Evolutionary conservation across 2,113 vertebrate genomes (phyloP), one percentile per base, ranked within the genome.

Genomic region (Mixornis gularis): DNA sequence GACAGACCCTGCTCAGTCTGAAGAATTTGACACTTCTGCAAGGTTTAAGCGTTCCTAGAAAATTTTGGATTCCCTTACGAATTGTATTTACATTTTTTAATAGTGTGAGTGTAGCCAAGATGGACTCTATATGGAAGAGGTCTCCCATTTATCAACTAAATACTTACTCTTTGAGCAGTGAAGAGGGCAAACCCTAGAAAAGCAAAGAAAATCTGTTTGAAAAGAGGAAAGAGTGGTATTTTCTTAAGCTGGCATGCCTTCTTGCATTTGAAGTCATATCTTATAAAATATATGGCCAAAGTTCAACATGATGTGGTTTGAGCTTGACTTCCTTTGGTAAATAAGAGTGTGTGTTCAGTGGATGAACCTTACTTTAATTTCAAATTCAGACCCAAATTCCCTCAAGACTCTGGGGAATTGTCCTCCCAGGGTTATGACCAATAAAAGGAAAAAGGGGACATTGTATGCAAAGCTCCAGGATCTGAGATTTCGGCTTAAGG

Each of bases 31-130:
- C 62, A 56, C 34, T 93, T 10, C 56, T 72, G 11, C 41, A 76
- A 82, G 36, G 34, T 58, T 85, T 82, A 89, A 93, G 12, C 53
- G 9, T 94, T 93, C 91, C 66, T 87, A 69, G 86, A 92, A 95
- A 89, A 64, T 48, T 89, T 66, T 80, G 13, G 25, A 90, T 88
- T 92, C 69, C 59, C 53, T 76, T 72, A 52, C 13, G 89, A 72
- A 86, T 71, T 43, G 8, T 92, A 60, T 87, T 93, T 93, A 79
- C 72, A 64, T 78, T 78, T 94, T 82, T 92, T 26, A 74, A 46
- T 9, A 55, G 40, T 19, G 6, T 78, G 19, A 55, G 9, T 20
- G 32, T 76, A 66, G 64, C 79, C 74, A 80, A 79, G 44, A 44
- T 16, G 10, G 26, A 30, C 34, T 76, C 4, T 85, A 9, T 71